phyloP scores from a whole-genome alignment of 1,140 invertebrate genomes.

The Ips nitidus region DNA sequence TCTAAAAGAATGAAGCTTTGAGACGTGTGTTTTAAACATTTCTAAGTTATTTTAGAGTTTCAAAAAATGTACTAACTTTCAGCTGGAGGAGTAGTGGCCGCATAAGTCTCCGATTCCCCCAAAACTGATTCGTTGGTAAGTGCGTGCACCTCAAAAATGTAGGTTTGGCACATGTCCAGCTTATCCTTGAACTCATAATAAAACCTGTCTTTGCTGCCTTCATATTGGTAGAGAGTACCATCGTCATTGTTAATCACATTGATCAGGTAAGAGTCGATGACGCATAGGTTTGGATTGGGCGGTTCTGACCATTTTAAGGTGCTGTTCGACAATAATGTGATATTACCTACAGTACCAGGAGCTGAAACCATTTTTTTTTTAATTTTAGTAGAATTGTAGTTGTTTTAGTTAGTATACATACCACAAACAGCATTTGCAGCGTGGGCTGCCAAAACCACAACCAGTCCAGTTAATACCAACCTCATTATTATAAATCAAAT shows the following conservation, averaged over 20 bases:
- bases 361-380: conserved; percentile 1
- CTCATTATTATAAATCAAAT: no score
- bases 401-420: not conserved
- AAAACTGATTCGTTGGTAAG: conserved; percentile 13
- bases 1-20: no score
- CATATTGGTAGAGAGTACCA: conserved; percentile 1
- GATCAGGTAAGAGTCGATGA: conserved; percentile 3
- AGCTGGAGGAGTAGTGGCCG: not conserved
- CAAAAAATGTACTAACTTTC: not conserved
- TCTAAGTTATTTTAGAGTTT: not conserved
- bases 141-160: conserved; percentile 14
- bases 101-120: not conserved
- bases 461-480: no score
- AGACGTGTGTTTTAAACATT: no score
- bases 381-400: no score
- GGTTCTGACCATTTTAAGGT: not conserved
- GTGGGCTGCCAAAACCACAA: no score
- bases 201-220: not conserved
- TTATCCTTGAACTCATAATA: not conserved
- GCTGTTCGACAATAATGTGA: conserved; percentile 4
- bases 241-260: conserved; percentile 5
- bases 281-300: conserved; percentile 11
- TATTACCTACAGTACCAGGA: conserved; percentile 1
- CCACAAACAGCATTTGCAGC: conserved; percentile 5
- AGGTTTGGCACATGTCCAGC: conserved; percentile 26